Percentiles rank a stretch among this genome's conserved stretches.
Conservation (phyloP, 2,113 vertebrate species). For the Ornithorhynchus anatinus region DNA sequence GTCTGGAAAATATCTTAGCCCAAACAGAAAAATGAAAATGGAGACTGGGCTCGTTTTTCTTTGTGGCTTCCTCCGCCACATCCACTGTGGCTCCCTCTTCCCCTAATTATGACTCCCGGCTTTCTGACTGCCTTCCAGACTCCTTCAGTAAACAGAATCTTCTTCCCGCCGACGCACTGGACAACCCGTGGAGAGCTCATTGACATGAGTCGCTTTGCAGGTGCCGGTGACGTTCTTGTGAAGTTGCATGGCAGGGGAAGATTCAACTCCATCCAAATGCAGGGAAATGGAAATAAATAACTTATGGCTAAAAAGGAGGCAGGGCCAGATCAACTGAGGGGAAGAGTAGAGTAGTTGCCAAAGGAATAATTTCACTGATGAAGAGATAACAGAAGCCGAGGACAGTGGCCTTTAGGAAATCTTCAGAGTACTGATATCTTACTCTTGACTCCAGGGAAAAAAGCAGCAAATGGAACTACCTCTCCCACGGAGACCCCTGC, state of each 20-base stretch:
- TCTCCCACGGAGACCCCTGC: accelerated
- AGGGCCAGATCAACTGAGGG: not conserved
- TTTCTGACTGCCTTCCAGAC: not conserved
- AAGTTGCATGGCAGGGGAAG: not conserved
- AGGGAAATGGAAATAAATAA: not conserved
- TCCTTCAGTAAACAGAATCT: not conserved
- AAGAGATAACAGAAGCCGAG: too few relatives aligned
- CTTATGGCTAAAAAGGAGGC: not conserved
- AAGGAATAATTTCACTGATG: not conserved
- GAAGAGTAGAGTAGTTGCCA: not conserved
- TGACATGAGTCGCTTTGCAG: not conserved
- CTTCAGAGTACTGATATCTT: accelerated
- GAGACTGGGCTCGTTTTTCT: too few relatives aligned
- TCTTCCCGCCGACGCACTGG: too few relatives aligned
- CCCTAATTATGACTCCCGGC: too few relatives aligned
- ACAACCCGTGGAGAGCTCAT: not conserved
- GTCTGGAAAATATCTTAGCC: not conserved
- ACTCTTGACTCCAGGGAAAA: not conserved
- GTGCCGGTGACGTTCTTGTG: not conserved
- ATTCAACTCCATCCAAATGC: not conserved
- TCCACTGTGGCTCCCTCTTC: too few relatives aligned
- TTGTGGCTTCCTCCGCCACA: too few relatives aligned
- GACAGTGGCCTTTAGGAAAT: not conserved
- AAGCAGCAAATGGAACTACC: accelerated
- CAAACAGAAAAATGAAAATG: accelerated